phyloP scores from a whole-genome alignment of 2,888 invertebrate species.

The Eumacrocentrus americanus region DNA sequence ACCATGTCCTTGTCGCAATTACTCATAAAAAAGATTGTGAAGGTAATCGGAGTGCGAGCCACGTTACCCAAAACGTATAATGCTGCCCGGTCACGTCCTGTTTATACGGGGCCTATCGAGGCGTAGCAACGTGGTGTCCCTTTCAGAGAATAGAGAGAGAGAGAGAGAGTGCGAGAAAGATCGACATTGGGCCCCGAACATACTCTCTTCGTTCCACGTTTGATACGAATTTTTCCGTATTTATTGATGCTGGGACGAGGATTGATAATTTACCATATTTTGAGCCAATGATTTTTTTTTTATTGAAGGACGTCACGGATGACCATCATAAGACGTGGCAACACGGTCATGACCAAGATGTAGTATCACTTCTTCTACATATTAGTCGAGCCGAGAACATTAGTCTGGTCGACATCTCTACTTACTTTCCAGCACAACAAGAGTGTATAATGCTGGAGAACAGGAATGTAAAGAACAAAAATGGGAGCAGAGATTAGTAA shows the following conservation, averaged over 20 bases:
- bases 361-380: constrained; percentile 2
- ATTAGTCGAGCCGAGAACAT: constrained; percentile 30
- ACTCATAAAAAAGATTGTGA: constrained; percentile 9
- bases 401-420: constrained; percentile 23
- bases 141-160: constrained; percentile 1
- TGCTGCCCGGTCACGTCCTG: constrained; percentile 36
- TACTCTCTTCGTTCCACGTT: background rate
- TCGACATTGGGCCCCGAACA: background rate
- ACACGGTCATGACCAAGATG: constrained; percentile 21
- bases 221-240: background rate
- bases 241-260: too few relatives aligned
- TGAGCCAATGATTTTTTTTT: too few relatives aligned
- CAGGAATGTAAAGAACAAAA: background rate
- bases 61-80: constrained; percentile 40
- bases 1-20: too few relatives aligned
- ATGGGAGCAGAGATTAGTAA: constrained; percentile 9
- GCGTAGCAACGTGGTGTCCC: constrained; percentile 34
- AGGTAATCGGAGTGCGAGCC: constrained; percentile 38
- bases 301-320: constrained; percentile 21
- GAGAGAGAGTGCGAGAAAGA: too few relatives aligned
- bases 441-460: background rate
- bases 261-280: too few relatives aligned
- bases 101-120: constrained; percentile 36
- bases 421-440: background rate
- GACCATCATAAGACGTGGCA: constrained; percentile 27